Evolutionary conservation across 2,113 vertebrate genomes (phyloP).

Genomic region (Himantopus leucocephalus): DNA sequence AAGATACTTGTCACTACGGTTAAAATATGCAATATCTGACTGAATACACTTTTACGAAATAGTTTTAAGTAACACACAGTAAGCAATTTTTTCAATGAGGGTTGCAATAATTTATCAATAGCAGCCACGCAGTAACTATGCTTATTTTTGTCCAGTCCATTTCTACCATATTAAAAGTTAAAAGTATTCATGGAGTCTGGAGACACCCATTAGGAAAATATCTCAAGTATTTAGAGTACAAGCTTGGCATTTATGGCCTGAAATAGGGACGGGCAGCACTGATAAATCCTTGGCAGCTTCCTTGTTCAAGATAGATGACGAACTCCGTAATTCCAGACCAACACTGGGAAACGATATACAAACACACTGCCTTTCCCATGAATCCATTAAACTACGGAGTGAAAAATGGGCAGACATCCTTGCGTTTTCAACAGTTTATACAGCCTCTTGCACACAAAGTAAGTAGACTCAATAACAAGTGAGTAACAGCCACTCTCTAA

Average conservation of each 20-base stretch:
- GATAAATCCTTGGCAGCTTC: constrained; percentile 23
- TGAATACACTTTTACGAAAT: neutral
- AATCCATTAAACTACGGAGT: constrained; percentile 27
- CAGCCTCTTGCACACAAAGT: constrained; percentile 15
- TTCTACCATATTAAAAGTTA: neutral
- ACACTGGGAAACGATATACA: constrained; percentile 20
- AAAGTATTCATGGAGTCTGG: constrained; percentile 1
- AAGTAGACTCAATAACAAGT: constrained; percentile 8
- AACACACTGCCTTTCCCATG: neutral
- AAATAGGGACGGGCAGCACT: constrained; percentile 1
- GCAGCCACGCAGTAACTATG: neutral
- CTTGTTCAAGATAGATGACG: constrained; percentile 11
- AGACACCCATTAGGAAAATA: constrained; percentile 9
- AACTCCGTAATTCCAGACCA: constrained; percentile 46
- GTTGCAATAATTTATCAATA: neutral
- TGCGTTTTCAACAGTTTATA: constrained; percentile 28
- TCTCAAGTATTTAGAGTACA: neutral
- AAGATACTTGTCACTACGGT: neutral
- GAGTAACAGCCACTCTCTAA: constrained; percentile 6
- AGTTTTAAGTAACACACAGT: neutral
- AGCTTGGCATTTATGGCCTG: neutral
- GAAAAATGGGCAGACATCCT: constrained; percentile 14
- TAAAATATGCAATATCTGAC: neutral
- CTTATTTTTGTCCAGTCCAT: neutral
- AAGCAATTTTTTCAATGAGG: neutral